These are phyloP conservation scores for Sus cebifrons DNA, from an alignment of 2,797 vertebrate species.

Conservation along the genomic window DNA sequence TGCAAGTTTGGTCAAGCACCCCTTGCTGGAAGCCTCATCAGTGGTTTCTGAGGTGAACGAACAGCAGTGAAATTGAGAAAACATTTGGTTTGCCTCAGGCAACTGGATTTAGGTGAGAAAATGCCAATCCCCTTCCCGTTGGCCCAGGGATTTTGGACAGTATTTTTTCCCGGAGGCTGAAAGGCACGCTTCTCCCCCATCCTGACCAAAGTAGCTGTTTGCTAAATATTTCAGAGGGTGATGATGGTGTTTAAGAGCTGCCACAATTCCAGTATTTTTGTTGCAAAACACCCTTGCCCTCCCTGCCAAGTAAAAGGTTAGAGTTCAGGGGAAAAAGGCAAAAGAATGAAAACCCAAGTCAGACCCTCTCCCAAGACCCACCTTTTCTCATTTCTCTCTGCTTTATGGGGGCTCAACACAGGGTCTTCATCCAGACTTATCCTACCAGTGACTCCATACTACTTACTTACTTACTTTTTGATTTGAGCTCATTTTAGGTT, in stretches of 20 bases:
- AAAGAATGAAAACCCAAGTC: not conserved
- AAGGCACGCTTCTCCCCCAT: not conserved
- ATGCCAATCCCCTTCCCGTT: constrained; percentile 61
- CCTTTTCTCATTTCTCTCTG: not conserved
- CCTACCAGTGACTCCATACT: not conserved
- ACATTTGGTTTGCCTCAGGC: constrained; percentile 74
- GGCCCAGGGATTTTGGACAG: constrained; percentile 19
- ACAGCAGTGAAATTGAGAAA: constrained; percentile 75
- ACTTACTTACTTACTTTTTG: not conserved
- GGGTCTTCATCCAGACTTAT: not conserved
- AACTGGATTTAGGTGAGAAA: constrained; percentile 69
- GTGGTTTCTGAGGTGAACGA: constrained; percentile 74
- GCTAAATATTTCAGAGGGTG: constrained; percentile 74
- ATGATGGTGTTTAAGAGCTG: constrained; percentile 80
- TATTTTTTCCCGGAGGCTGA: constrained; percentile 42
- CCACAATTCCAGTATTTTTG: constrained; percentile 70
- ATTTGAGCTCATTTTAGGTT: constrained; percentile 39
- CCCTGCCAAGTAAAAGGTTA: constrained; percentile 57
- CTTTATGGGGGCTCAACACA: not conserved
- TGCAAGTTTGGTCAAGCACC: constrained; percentile 66
- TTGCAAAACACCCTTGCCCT: constrained; percentile 61
- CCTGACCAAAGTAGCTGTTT: constrained; percentile 71
- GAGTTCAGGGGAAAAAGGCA: constrained; percentile 36
- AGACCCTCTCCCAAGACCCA: not conserved
- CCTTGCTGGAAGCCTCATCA: constrained; percentile 47